These are phyloP conservation scores for Agrilus cyanescens DNA, from an alignment of 2,888 invertebrate species.

Conservation along the genomic window DNA sequence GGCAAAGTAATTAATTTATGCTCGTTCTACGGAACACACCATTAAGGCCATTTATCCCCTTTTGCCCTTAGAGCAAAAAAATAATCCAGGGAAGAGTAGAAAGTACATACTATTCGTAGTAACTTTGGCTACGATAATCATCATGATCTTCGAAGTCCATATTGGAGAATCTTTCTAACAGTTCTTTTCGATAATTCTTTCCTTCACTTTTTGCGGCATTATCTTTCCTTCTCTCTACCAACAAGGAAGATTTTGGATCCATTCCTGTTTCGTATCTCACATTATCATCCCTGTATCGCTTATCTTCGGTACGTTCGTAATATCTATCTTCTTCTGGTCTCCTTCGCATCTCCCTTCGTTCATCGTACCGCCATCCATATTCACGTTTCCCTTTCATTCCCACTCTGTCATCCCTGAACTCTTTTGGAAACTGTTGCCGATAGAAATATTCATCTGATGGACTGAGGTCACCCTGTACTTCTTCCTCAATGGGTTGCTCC, in stretches of 20 bases:
- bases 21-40: constrained; percentile 32
- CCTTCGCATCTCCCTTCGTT: constrained; percentile 13
- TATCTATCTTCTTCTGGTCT: constrained; percentile 15
- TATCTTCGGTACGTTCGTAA: constrained; percentile 15
- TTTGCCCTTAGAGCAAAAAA: neutral
- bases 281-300: constrained; percentile 9
- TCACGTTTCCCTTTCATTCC: constrained; percentile 2
- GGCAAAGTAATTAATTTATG: constrained; percentile 23
- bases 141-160: constrained; percentile 34
- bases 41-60: constrained; percentile 17
- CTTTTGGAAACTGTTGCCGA: constrained; percentile 32
- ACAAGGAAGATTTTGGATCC: neutral
- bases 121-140: constrained; percentile 31
- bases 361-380: constrained; percentile 12
- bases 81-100: neutral
- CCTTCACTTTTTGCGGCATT: constrained; percentile 15
- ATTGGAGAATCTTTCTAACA: constrained; percentile 33
- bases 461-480: constrained; percentile 33
- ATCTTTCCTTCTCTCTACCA: constrained; percentile 15
- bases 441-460: constrained; percentile 26
- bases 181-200: constrained; percentile 32
- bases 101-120: constrained; percentile 27
- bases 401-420: constrained; percentile 27
- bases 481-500: constrained; percentile 38
- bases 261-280: constrained; percentile 4